phyloP scores from a whole-genome alignment of 2,113 vertebrate species.

The Lepus americanus region DNA sequence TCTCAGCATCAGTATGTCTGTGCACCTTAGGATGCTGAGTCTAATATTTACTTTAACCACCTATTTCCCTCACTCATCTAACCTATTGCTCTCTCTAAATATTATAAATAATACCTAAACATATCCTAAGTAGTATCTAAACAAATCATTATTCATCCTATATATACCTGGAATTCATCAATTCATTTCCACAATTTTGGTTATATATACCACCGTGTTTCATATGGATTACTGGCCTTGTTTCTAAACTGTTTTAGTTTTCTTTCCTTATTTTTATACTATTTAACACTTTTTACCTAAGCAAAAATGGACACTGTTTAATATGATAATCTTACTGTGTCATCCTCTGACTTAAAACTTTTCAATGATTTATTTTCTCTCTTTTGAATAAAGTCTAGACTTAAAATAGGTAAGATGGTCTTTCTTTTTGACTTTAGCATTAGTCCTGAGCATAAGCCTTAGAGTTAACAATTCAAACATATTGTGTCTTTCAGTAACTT shows the following conservation, averaged over 20 bases:
- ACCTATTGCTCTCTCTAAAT: not conserved
- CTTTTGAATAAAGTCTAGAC: conserved; percentile 2
- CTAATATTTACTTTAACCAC: not conserved
- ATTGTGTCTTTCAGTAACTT: not conserved
- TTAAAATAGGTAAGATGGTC: not conserved
- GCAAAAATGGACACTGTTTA: not conserved
- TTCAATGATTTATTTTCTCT: not conserved
- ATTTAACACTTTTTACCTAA: not conserved
- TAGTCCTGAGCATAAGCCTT: not conserved
- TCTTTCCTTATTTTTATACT: not conserved
- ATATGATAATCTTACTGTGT: not conserved
- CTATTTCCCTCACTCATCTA: not conserved
- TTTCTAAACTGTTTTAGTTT: not conserved
- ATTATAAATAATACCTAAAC: not conserved
- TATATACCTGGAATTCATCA: not conserved
- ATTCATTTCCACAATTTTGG: not conserved
- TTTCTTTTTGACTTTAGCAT: not conserved
- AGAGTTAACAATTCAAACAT: not conserved
- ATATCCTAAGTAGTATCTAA: not conserved
- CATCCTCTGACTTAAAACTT: not conserved
- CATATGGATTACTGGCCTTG: not conserved
- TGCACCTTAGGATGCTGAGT: not conserved
- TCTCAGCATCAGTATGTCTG: not conserved
- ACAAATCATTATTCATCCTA: not conserved
- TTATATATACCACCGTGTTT: not conserved